phyloP scores from a whole-genome alignment of 2,113 vertebrate genomes.

The Sinocyclocheilus maitianheensis region DNA sequence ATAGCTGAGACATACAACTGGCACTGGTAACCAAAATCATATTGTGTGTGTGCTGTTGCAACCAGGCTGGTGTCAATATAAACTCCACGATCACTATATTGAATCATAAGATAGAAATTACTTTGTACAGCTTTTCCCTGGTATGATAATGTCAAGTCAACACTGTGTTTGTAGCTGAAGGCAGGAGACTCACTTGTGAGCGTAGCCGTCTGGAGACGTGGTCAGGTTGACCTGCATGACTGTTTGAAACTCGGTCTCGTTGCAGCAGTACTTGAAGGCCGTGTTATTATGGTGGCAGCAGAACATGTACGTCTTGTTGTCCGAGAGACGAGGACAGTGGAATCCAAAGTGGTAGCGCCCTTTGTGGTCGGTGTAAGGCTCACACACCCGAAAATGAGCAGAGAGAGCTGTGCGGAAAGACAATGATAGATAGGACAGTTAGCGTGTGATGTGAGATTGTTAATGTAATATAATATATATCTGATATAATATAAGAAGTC shows the following conservation, averaged over 20 bases:
- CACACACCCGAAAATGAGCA: constrained; percentile 93
- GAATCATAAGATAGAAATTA: background rate
- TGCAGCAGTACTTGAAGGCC: constrained; percentile 99
- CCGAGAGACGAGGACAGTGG: constrained; percentile 96
- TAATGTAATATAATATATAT: no score
- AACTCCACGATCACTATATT: background rate
- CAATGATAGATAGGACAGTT: background rate
- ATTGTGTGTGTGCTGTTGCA: background rate
- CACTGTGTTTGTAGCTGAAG: background rate
- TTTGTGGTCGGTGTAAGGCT: constrained; percentile 95
- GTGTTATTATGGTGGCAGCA: constrained; percentile 99
- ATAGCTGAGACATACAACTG: background rate
- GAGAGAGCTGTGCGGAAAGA: constrained; percentile 77
- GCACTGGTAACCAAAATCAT: background rate
- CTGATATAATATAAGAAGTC: no score
- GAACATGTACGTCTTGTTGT: constrained; percentile 97
- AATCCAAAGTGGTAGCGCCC: constrained; percentile 96
- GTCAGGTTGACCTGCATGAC: constrained; percentile 97
- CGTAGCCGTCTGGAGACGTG: constrained; percentile 83
- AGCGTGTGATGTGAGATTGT: background rate
- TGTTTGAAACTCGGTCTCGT: constrained; percentile 94
- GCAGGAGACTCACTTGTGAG: constrained; percentile 88
- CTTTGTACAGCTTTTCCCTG: background rate
- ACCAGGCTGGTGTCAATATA: background rate
- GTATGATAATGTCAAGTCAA: background rate